Conservation (phyloP, 2,113 vertebrate species). For the Chloebia gouldiae region DNA sequence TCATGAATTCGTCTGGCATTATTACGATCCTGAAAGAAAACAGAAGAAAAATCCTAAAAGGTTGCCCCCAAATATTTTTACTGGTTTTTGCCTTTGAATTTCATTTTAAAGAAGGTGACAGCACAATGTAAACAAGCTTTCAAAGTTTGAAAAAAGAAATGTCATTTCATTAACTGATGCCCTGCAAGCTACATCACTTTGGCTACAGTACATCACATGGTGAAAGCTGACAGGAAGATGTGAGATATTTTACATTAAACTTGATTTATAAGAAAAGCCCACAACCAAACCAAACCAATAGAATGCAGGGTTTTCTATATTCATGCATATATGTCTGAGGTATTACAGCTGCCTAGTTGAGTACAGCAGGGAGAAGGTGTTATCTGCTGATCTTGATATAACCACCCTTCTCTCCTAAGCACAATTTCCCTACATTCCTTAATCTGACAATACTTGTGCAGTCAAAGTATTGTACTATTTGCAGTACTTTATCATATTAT, state of each 20-base stretch:
- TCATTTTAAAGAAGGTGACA: neutral
- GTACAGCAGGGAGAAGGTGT: neutral
- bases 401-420: neutral
- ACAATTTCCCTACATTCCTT: neutral
- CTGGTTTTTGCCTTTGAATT: neutral
- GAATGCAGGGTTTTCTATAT: neutral
- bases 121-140: neutral
- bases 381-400: neutral
- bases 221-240: neutral
- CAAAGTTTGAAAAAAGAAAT: neutral
- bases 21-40: slow-evolving; percentile 85
- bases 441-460: neutral
- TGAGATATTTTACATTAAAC: neutral
- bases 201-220: neutral
- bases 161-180: neutral
- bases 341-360: neutral
- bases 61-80: neutral
- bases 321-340: neutral
- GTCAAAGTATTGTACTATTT: neutral
- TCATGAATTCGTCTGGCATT: slow-evolving; percentile 95
- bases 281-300: neutral
- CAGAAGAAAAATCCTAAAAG: neutral
- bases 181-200: neutral
- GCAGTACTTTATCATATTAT: neutral
- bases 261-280: neutral